A percentile compares a stretch with the other conserved stretches of the same genome.
These are phyloP conservation scores for Gonocerus acuteangulatus DNA, from an alignment of 2,888 invertebrate species.

Conservation along the genomic window DNA sequence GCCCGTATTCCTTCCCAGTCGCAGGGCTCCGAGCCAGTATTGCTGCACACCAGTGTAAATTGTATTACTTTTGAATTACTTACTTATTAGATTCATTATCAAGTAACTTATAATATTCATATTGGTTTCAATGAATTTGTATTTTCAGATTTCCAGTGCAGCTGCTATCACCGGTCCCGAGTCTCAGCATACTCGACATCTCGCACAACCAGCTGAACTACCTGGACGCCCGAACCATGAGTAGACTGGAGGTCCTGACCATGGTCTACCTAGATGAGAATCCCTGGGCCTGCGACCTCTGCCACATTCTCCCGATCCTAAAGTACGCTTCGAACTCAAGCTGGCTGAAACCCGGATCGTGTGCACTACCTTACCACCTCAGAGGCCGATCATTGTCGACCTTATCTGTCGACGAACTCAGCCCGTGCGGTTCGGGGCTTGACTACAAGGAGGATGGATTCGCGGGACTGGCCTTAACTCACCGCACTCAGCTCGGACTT, in stretches of 20 bases:
- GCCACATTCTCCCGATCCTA: constrained; percentile 53
- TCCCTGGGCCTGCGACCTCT: constrained; percentile 60
- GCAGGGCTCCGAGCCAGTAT: too few relatives aligned
- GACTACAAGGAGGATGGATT: constrained; percentile 47
- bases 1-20: too few relatives aligned
- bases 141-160: constrained; percentile 48
- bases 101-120: too few relatives aligned
- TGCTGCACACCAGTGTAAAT: too few relatives aligned
- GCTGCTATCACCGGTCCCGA: constrained; percentile 51
- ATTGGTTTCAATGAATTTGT: too few relatives aligned
- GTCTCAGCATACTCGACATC: constrained; percentile 59
- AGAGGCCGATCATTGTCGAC: constrained; percentile 46
- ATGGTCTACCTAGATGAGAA: constrained; percentile 52
- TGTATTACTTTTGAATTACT: too few relatives aligned
- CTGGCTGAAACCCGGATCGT: constrained; percentile 46
- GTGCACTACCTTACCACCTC: constrained; percentile 51
- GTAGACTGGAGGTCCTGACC: constrained; percentile 51
- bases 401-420: constrained; percentile 44
- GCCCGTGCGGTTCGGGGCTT: constrained; percentile 49
- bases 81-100: too few relatives aligned
- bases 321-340: constrained; percentile 48
- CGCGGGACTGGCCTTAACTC: constrained; percentile 41
- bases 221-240: constrained; percentile 52
- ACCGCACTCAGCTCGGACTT: constrained; percentile 39
- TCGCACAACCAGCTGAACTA: constrained; percentile 63